Evolutionary conservation across 2,113 vertebrate genomes (phyloP).

Genomic region (Hemiprocne comata): DNA sequence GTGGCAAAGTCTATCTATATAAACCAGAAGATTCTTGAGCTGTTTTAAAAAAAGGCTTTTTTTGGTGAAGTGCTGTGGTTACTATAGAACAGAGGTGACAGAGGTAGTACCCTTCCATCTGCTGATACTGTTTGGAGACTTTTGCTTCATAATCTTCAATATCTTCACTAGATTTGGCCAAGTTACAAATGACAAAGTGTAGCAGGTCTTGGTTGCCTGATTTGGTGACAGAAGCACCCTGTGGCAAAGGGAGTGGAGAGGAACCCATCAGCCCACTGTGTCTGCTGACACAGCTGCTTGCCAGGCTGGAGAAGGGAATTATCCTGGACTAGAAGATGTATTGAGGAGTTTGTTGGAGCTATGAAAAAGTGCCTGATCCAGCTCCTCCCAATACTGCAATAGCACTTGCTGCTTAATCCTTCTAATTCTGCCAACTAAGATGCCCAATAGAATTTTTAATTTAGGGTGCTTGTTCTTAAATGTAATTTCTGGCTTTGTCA

Average conservation of each 20-base stretch:
- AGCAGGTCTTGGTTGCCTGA: background rate
- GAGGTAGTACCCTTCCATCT: background rate
- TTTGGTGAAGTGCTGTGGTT: background rate
- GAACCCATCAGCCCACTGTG: background rate
- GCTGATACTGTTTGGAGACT: background rate
- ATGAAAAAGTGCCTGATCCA: background rate
- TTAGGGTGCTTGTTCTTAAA: background rate
- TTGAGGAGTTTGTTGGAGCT: background rate
- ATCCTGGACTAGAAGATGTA: background rate
- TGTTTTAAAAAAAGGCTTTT: background rate
- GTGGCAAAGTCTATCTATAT: background rate
- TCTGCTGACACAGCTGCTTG: background rate
- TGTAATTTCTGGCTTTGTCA: background rate
- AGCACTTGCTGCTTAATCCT: background rate
- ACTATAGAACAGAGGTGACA: background rate
- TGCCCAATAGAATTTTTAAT: background rate
- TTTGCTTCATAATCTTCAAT: fast-evolving
- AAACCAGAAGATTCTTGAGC: background rate
- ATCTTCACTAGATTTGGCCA: background rate
- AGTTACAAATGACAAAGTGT: background rate
- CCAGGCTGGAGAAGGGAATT: background rate
- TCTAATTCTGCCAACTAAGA: background rate
- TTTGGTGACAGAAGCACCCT: background rate
- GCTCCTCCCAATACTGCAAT: background rate
- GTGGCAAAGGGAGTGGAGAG: background rate